A percentile compares a stretch with the other conserved stretches of the same genome.
Conservation (phyloP, 2,113 vertebrate species). For the Scomber scombrus region DNA sequence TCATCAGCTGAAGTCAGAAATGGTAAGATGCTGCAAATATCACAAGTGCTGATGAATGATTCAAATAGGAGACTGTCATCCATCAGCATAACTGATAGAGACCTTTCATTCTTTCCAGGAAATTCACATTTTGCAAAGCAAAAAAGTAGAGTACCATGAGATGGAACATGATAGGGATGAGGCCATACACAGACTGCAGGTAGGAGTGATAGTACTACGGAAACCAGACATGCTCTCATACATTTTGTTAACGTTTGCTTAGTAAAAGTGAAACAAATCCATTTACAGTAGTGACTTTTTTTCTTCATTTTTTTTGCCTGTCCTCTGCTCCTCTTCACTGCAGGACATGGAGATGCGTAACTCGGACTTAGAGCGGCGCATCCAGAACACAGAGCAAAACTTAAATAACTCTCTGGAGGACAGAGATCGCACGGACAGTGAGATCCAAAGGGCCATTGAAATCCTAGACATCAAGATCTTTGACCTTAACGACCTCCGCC, state of each 20-base stretch:
- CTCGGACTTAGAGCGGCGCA: constrained; percentile 88
- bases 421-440: constrained; percentile 88
- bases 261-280: not conserved
- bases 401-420: constrained; percentile 88
- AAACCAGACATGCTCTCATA: not conserved
- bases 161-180: constrained; percentile 89
- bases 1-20: not conserved
- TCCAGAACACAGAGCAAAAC: constrained; percentile 88
- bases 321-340: not conserved
- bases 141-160: constrained; percentile 87
- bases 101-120: constrained; percentile 83
- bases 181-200: constrained; percentile 92
- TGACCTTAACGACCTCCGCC: constrained; percentile 93
- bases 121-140: constrained; percentile 92
- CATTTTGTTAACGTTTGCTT: not conserved
- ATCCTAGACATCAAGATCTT: constrained; percentile 96
- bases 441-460: constrained; percentile 91
- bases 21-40: not conserved
- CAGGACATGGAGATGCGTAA: constrained; percentile 93
- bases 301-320: not conserved
- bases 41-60: not conserved
- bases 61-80: not conserved
- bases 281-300: not conserved
- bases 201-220: constrained; percentile 51
- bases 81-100: too few relatives aligned